Base-by-base conservation (phyloP, 1,140 invertebrate species). In the Heliconius himera region DNA sequence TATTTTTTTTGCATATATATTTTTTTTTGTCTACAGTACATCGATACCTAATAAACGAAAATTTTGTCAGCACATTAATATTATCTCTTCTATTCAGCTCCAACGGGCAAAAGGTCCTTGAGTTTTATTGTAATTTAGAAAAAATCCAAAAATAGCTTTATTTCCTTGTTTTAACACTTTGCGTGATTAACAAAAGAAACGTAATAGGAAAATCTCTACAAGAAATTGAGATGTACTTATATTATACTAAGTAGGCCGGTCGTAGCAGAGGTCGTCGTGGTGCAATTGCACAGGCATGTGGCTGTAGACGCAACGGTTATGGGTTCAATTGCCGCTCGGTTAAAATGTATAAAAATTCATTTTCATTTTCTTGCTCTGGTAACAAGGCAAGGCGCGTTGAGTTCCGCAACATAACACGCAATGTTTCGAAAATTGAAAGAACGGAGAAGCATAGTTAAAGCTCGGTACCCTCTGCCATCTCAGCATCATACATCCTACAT, bases 1-100 rank as follows among this genome's bases (percentile, higher is more conserved):
- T n/a, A n/a, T 51, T 20, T 71, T 33, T 71, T 22, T 71, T n/a
- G 1, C 1, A 1, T 2, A 71, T 2, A n/a, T 18, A 36, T 11
- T 8, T 4, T 26, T 70, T 70, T 70, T 20, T 76, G n/a, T 20
- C n/a, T 11, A 76, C 74, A n/a, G 54, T 76, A 76, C 60, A 38
- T 36, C 6, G 41, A 29, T 70, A 46, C 29, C 38, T 76, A 70
- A 70, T 54, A 76, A 70, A 76, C 74, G 60, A 76, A 76, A 76
- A 76, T 76, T 66, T 70, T 76, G 60, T 76, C 22, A 76, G 74
- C 56, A 70, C 38, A 46, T 76, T 76, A 76, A 70, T 76, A 76
- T 76, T 6, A 76, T 76, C 26, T 22, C 54, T 66, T 13, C 29
- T 66, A 13, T 66, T 66, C 26, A 11, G 13, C 29, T 29, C 60